Conservation (phyloP, 2,888 invertebrate genomes). For the Callyntrura sp. region DNA sequence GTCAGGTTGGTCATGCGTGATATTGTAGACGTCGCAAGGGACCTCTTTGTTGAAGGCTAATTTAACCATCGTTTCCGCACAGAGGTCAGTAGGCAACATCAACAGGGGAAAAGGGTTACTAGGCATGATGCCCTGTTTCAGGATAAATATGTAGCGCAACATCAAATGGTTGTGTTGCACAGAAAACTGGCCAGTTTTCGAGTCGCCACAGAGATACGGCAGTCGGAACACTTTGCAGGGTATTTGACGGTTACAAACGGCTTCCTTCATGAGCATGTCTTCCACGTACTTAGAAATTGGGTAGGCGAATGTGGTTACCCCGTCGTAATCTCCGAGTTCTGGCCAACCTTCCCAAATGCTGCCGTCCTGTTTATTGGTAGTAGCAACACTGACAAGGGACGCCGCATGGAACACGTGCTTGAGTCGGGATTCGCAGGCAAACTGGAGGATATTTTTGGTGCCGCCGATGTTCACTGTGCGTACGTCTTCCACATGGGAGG, state of each 20-base stretch:
- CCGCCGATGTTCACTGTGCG: slow-evolving; percentile 53
- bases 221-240: slow-evolving; percentile 47
- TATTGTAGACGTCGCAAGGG: slow-evolving; percentile 47
- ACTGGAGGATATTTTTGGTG: slow-evolving; percentile 53
- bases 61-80: neutral
- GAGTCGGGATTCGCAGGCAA: neutral
- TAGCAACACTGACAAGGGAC: slow-evolving; percentile 42
- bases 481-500: neutral
- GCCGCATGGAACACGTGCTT: slow-evolving; percentile 37
- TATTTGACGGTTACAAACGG: slow-evolving; percentile 9
- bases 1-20: slow-evolving; percentile 31
- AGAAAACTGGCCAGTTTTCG: slow-evolving; percentile 34
- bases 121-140: slow-evolving; percentile 45
- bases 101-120: slow-evolving; percentile 30
- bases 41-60: slow-evolving; percentile 14
- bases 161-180: slow-evolving; percentile 53
- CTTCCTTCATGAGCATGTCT: slow-evolving; percentile 49
- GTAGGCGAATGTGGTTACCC: slow-evolving; percentile 48
- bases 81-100: slow-evolving; percentile 19
- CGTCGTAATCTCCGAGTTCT: slow-evolving; percentile 58
- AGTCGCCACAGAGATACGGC: slow-evolving; percentile 44
- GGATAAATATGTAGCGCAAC: slow-evolving; percentile 52
- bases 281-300: slow-evolving; percentile 52
- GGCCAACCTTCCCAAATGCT: slow-evolving; percentile 54
- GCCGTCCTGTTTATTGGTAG: slow-evolving; percentile 17